Base-by-base conservation (phyloP, 2,888 invertebrate genomes). In the Hirudinaria manillensis region DNA sequence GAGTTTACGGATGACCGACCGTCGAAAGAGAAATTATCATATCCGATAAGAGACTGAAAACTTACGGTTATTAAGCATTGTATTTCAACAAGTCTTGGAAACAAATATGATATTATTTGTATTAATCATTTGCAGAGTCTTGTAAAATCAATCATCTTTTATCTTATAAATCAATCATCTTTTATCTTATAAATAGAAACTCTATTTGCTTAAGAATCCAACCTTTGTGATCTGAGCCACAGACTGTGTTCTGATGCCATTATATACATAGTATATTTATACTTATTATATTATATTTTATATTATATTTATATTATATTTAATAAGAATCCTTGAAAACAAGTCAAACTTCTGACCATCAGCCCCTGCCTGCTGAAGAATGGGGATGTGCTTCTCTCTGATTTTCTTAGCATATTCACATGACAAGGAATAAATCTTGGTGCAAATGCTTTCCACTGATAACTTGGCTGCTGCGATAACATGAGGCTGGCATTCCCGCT, bases 401-500 rank as follows among this genome's bases (percentile, higher is more conserved):
- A 95, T 91, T 86, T 94, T 95, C 78, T 92, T 91, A 4, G 93
- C 93, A 87, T 94, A 92, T 82, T 97, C 96, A 34, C 91, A 91
- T 0, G 96, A 94, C 68, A 94, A 87, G 83, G 93, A 91, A 86
- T 93, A 95, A 78, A 97, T 93, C 87, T 97, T 97, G 75, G 91
- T 88, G 85, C 96, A 97, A 79, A 97, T 93, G 55, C 94, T 93
- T 87, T 97, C 96, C 4, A 97, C 96, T 19, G 94, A 95, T 53
- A 90, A 89, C 86, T 94, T 94, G 0, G 95, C 96, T 0, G 95
- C 94, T 85, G 94, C 94, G 13, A 93, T 92, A 76, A 97, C 88
- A 86, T 96, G 95, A 3, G 96, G 96, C 85, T 97, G 96, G 85
- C 96, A 97, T 84, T 95, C 95, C 72, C 93, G 90, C 88, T 94